Conservation (phyloP, 2,113 vertebrate species). For the Eulemur rufifrons region DNA sequence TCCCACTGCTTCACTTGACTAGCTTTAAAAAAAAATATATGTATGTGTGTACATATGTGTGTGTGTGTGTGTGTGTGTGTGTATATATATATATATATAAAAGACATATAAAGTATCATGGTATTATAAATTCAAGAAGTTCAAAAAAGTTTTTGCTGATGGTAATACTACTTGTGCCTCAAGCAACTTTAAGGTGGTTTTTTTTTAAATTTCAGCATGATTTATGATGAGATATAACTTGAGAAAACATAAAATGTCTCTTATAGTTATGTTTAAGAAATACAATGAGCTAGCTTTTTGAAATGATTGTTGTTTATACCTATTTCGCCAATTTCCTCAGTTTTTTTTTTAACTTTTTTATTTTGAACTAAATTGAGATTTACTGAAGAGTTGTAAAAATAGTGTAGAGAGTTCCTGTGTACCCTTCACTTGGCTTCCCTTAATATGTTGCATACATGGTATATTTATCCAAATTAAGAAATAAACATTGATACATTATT, state of each 20-base stretch:
- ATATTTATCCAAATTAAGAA: constrained; percentile 18
- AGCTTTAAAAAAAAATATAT: no score
- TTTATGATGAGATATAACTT: background rate
- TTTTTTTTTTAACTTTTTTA: background rate
- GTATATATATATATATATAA: no score
- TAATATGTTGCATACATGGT: background rate
- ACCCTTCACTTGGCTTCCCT: background rate
- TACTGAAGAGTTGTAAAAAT: constrained; percentile 16
- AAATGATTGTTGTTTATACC: background rate
- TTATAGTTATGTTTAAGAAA: background rate
- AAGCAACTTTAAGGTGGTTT: background rate
- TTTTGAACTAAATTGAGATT: constrained; percentile 13
- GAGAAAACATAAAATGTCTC: background rate
- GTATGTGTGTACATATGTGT: no score
- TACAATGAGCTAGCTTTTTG: background rate
- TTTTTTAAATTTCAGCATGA: background rate
- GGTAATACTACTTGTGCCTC: background rate
- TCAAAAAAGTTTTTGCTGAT: background rate
- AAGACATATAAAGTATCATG: no score
- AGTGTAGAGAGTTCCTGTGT: background rate
- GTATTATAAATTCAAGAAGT: background rate
- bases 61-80: no score
- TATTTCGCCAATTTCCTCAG: background rate
- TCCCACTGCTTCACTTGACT: no score
- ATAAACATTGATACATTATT: background rate